Base-by-base conservation (phyloP, 1,140 invertebrate species). In the Orussus abietinus region DNA sequence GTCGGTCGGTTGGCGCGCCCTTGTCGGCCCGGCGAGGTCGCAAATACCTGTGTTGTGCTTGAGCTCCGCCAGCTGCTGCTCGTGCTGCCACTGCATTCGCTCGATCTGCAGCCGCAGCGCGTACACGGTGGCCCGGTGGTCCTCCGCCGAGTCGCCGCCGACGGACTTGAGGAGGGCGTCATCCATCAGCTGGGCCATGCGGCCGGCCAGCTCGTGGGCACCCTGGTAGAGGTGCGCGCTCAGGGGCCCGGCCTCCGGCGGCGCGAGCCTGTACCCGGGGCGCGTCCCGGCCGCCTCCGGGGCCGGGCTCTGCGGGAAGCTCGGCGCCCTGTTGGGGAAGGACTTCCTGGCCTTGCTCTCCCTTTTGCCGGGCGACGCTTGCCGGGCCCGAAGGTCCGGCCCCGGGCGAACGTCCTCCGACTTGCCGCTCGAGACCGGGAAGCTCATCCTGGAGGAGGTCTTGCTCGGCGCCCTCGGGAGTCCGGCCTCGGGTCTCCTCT, bases 51-150 rank as follows among this genome's bases (percentile, higher is more conserved):
- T 66, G 57, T 80, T 82, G 42, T 81, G 77, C 52, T 79, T 78
- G 2, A 83, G 62, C 59, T 85, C 83, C 1, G 69, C 57, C 20
- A 85, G 57, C 56, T 84, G 78, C 44, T 82, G 75, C 33, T 75
- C 68, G 53, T 85, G 82, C 42, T 74, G 69, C 75, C 84, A 83
- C 48, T 78, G 78, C 26, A 81, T 59, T 10, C 76, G 75, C 52
- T 86, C 83, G 10, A 85, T 75, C 56, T 86, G 81, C 12, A 84
- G 52, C 45, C 79, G 72, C 10, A 85, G 51, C 3, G 62, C 64
- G 25, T 77, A 72, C 41, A 83, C 72, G 4, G 66, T 75, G 0
- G 78, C 80, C 47, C 81, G 77, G 6, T 75, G 62, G 33, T 55
- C 58, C 4, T 64, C 61, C 0, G 45, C 34, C 1, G 47, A 40